Percentiles rank a stretch among this genome's conserved stretches.
Conservation (phyloP, 2,797 vertebrate species). For the Mastacembelus armatus region DNA sequence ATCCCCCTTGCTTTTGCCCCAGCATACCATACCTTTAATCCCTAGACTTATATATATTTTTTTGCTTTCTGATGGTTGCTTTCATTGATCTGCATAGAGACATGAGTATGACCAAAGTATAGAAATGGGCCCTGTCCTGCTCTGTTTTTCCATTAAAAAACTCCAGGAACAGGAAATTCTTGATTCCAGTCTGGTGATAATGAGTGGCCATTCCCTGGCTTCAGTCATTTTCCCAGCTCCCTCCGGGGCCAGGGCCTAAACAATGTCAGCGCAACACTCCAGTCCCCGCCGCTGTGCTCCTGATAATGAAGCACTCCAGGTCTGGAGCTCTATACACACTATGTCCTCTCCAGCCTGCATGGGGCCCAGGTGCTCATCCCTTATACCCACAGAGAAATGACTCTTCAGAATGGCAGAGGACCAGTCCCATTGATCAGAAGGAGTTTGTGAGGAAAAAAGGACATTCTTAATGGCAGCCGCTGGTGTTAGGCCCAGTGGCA, state of each 20-base stretch:
- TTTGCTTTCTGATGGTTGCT: constrained; percentile 19
- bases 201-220: constrained; percentile 75
- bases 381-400: constrained; percentile 66
- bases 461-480: constrained; percentile 62
- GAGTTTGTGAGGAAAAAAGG: constrained; percentile 41
- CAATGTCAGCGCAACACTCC: constrained; percentile 80
- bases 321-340: constrained; percentile 69
- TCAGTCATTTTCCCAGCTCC: constrained; percentile 74
- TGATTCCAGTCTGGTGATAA: constrained; percentile 82
- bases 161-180: constrained; percentile 79
- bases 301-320: constrained; percentile 79
- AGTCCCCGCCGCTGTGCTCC: constrained; percentile 66
- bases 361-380: constrained; percentile 75
- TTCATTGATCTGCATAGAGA: constrained; percentile 23
- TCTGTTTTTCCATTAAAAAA: constrained; percentile 53
- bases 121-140: constrained; percentile 23
- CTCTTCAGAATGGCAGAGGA: constrained; percentile 72
- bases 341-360: constrained; percentile 69
- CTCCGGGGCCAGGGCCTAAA: constrained; percentile 72
- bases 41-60: constrained; percentile 28
- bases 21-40: constrained; percentile 28
- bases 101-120: constrained; percentile 22
- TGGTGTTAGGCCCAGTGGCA: constrained; percentile 60
- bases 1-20: constrained; percentile 29
- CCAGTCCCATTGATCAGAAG: constrained; percentile 60